These are phyloP conservation scores for Cryptotermes secundus DNA, from an alignment of 1,140 invertebrate genomes.

Conservation along the genomic window DNA sequence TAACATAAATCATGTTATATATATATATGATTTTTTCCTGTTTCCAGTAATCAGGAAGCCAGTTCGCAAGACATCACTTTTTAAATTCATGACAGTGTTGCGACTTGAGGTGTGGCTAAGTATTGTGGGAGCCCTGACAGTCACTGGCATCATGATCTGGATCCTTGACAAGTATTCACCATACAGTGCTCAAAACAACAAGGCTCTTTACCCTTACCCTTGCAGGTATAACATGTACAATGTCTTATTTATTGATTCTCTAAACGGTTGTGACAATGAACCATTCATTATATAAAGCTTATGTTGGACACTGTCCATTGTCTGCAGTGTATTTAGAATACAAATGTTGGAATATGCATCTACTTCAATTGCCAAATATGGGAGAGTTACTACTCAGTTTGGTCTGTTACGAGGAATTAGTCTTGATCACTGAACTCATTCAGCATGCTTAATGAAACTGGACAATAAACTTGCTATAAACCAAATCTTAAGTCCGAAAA, in stretches of 20 bases:
- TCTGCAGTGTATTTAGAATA: no score
- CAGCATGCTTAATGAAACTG: background rate
- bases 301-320: no score
- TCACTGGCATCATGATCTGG: constrained; percentile 85
- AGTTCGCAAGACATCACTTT: constrained; percentile 76
- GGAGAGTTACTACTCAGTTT: no score
- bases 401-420: no score
- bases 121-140: constrained; percentile 77
- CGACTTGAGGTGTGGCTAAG: constrained; percentile 85
- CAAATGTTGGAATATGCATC: no score
- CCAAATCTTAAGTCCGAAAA: background rate
- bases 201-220: constrained; percentile 74
- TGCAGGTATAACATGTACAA: constrained; percentile 63
- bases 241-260: no score
- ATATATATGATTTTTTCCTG: no score
- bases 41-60: constrained; percentile 79
- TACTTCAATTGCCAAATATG: no score
- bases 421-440: no score
- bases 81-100: constrained; percentile 91
- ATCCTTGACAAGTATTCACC: constrained; percentile 86
- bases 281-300: no score
- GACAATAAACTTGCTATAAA: background rate
- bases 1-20: background rate
- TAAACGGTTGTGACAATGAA: no score
- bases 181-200: constrained; percentile 83